These are phyloP conservation scores for Drosophila novamexicana DNA, from an alignment of 1,140 invertebrate genomes.

Conservation along the genomic window DNA sequence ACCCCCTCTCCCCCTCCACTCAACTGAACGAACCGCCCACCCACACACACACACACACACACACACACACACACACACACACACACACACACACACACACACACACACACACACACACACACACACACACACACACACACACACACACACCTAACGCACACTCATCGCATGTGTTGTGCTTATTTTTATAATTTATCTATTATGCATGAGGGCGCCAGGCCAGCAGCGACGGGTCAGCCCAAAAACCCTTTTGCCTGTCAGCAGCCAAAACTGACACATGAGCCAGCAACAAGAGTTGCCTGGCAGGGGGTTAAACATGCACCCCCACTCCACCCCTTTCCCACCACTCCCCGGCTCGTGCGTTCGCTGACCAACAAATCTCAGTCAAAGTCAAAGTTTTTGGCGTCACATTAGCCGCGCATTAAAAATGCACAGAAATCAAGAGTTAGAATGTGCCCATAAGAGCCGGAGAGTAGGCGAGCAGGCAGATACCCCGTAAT, in stretches of 20 bases:
- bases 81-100: too few relatives aligned
- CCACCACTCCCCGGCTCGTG: not conserved
- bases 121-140: too few relatives aligned
- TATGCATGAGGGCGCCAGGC: slow-evolving; percentile 75
- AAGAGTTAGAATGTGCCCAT: slow-evolving; percentile 8
- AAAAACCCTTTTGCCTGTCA: slow-evolving; percentile 76
- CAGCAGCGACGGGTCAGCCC: slow-evolving; percentile 25
- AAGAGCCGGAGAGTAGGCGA: not conserved
- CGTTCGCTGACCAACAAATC: slow-evolving; percentile 73
- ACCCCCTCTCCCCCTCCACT: not conserved
- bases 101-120: too few relatives aligned
- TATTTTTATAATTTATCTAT: slow-evolving; percentile 84
- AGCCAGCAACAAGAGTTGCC: slow-evolving; percentile 7
- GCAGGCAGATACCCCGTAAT: slow-evolving; percentile 13
- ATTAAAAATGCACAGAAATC: slow-evolving; percentile 73
- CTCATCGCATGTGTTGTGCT: slow-evolving; percentile 28
- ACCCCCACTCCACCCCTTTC: too few relatives aligned
- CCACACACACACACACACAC: slow-evolving; percentile 20
- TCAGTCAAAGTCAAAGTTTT: slow-evolving; percentile 70
- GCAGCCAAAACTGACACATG: slow-evolving; percentile 20
- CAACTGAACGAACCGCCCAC: not conserved
- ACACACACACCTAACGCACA: slow-evolving; percentile 25
- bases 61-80: slow-evolving; percentile 10
- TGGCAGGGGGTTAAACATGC: not conserved
- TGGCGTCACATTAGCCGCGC: slow-evolving; percentile 75